A percentile compares a stretch with the other conserved stretches of the same genome.
These are phyloP conservation scores for Gobio gobio DNA, from an alignment of 2,113 vertebrate genomes.

Conservation along the genomic window DNA sequence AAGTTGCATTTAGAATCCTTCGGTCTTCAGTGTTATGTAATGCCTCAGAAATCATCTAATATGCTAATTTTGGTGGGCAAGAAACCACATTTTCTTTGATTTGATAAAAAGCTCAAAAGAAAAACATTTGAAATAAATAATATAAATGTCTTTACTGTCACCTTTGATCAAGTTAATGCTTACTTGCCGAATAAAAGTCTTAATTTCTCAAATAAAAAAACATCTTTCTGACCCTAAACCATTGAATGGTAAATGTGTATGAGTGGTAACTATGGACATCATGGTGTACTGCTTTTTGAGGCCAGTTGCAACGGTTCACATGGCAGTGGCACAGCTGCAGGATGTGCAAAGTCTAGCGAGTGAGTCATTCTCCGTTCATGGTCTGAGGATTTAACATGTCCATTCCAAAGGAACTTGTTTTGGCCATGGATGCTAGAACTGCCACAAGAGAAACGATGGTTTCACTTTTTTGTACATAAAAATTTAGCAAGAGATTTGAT, in stretches of 20 bases:
- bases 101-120: neutral
- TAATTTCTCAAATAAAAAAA: neutral
- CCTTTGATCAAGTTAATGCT: neutral
- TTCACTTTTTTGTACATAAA: neutral
- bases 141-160: neutral
- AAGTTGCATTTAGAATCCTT: neutral
- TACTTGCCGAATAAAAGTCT: neutral
- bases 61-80: neutral
- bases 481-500: neutral
- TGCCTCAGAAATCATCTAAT: neutral
- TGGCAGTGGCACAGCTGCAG: constrained; percentile 25
- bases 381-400: neutral
- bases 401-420: neutral
- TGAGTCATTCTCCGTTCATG: constrained; percentile 1
- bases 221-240: neutral
- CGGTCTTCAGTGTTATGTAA: neutral
- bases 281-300: neutral
- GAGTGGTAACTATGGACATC: neutral
- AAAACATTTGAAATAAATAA: neutral
- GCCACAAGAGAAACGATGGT: neutral
- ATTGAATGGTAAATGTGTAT: neutral
- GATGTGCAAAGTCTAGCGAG: constrained; percentile 3
- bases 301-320: constrained; percentile 6
- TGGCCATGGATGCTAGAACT: neutral
- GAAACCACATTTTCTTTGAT: neutral